Conservation (phyloP, 2,888 invertebrate genomes). For the Xestia c-nigrum region DNA sequence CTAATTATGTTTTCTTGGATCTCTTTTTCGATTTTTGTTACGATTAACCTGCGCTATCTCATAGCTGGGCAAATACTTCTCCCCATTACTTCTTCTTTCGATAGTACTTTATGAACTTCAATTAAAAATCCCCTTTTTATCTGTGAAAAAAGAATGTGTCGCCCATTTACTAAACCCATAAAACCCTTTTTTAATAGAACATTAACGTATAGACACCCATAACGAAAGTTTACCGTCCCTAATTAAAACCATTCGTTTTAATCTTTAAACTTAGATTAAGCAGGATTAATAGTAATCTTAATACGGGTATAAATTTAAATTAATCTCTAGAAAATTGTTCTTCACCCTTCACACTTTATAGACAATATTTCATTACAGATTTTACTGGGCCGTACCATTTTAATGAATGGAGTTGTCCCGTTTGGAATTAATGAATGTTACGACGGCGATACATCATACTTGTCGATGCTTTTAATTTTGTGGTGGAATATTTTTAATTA, state of each 20-base stretch:
- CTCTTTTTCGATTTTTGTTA: not conserved
- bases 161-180: not conserved
- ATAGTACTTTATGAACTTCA: not conserved
- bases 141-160: not conserved
- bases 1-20: not conserved
- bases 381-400: conserved; percentile 81
- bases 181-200: conserved; percentile 20
- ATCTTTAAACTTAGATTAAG: conserved; percentile 67
- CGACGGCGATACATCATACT: conserved; percentile 54
- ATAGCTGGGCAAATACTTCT: not conserved
- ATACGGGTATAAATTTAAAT: conserved; percentile 66
- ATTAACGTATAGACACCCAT: conserved; percentile 25
- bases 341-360: conserved; percentile 56
- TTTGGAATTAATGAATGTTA: conserved; percentile 76
- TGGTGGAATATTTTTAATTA: conserved; percentile 41
- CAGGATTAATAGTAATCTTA: conserved; percentile 65
- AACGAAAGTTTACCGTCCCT: conserved; percentile 33
- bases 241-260: conserved; percentile 62
- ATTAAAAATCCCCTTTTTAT: not conserved
- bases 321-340: conserved; percentile 63
- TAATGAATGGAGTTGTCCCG: conserved; percentile 82
- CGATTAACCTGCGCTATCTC: not conserved
- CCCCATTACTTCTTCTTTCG: not conserved
- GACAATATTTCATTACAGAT: conserved; percentile 78
- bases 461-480: conserved; percentile 55